Evolutionary conservation across 2,797 vertebrate genomes (phyloP), one percentile per base, ranked within the genome.

Genomic region (Sebastes oblongus): DNA sequence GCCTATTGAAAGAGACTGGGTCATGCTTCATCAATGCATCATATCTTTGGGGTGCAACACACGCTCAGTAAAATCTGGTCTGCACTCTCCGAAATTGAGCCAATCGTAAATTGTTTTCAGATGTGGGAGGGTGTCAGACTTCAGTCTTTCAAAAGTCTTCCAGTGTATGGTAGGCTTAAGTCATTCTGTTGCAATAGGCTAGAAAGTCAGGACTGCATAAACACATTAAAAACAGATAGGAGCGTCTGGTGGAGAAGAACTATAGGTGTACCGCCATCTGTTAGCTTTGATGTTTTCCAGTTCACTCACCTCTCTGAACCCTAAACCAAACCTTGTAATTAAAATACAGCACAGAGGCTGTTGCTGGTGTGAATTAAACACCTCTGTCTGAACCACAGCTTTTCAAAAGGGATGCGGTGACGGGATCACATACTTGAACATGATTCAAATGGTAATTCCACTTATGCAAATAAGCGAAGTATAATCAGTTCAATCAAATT

Each of bases 401-500:
- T 82, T 84, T 86, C 80, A 88, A 87, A 66, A 66, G 68, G 39
- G 59, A 77, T 75, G 76, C 78, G 4, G 10, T 32, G 73, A 46
- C 76, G 50, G 56, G 58, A 73, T 86, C 73, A 72, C 77, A 80
- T 59, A 85, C 65, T 77, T 75, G 42, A 73, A 82, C 64, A 74
- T 72, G 77, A 90, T 85, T 89, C 75, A 83, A 82, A 86, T 87
- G 81, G 25, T 86, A 89, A 91, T 90, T 80, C 60, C 24, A 52
- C 34, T 87, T 75, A 54, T 50, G 65, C 75, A 86, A 82, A 78
- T 81, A 29, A 8, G 36, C 46, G 16, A 30, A 27, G 71, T 30
- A 66, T 82, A 76, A 90, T 83, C 55, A 56, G n/a, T 11, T 65
- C 39, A 13, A 60, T 73, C 27, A 58, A 61, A 54, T 86, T 75